A percentile compares a stretch with the other conserved stretches of the same genome.
Evolutionary conservation across 2,888 invertebrate species (phyloP).

Genomic region (Drosophila formosana): DNA sequence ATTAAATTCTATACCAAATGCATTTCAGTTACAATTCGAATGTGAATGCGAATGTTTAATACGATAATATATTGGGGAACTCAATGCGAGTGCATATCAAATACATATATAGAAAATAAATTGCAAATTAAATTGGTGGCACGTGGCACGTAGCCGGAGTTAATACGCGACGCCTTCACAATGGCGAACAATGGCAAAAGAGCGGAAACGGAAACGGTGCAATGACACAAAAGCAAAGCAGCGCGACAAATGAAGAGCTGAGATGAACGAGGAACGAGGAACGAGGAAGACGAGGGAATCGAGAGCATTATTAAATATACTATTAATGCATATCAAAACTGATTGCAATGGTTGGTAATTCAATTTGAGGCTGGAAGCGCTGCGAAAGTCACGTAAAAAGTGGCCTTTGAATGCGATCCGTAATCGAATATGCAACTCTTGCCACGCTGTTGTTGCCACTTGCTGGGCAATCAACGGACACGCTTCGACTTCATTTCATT

Average conservation of each 20-base stretch:
- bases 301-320: conserved; percentile 52
- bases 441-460: not conserved
- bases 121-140: conserved; percentile 19
- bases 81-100: conserved; percentile 1
- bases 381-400: conserved; percentile 33
- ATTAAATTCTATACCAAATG: conserved; percentile 50
- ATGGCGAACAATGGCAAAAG: conserved; percentile 26
- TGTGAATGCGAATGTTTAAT: conserved; percentile 38
- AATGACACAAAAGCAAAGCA: conserved; percentile 46
- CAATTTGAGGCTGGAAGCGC: conserved; percentile 42
- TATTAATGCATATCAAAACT: conserved; percentile 51
- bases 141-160: conserved; percentile 22
- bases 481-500: conserved; percentile 35
- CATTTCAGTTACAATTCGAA: conserved; percentile 20
- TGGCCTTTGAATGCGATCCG: conserved; percentile 24
- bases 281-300: not conserved
- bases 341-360: conserved; percentile 53
- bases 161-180: conserved; percentile 22
- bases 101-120: conserved; percentile 32
- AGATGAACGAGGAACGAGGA: not conserved
- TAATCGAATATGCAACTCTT: conserved; percentile 25
- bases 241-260: conserved; percentile 36
- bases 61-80: conserved; percentile 32
- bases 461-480: conserved; percentile 49
- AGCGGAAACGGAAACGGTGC: conserved; percentile 45